Evolutionary conservation across 30 jellyfish, hydroid and myxozoan genomes (phyloP), one percentile per base, ranked within the genome.

Genomic region (Turritopsis rubra): DNA sequence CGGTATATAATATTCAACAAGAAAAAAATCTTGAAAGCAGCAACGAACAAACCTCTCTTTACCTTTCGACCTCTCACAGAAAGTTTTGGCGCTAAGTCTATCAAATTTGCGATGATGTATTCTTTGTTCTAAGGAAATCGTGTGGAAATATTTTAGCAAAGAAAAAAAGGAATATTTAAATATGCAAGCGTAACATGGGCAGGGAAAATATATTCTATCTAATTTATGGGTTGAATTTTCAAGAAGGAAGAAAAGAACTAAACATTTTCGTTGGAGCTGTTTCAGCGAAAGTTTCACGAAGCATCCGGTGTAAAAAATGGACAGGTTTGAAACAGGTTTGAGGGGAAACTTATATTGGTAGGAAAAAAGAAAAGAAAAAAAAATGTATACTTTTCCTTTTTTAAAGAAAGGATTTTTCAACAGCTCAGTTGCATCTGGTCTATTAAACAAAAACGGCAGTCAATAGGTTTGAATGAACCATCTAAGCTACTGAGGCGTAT

Each of bases 361-460:
- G 60, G 60, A 41, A 41, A 3, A 41, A 41, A 41, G 13, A 41
- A 41, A 41, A 5, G 13, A 41, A 41, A 41, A 41, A 41, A 41
- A 41, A 13, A 41, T 3, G 7, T 74, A 18, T 7, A 85, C 92
- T 72, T 92, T 92, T 8, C 96, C 96, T 65, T 88, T 87, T 28
- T 92, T 92, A 89, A 92, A 92, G 83, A 87, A 92, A 7, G 86
- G 75, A 75, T 88, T 92, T 81, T 92, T 92, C 79, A 92, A 83
- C 74, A 92, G 72, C 80, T 92, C 98, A 70, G 92, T 85, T 21
- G 98, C 98, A 92, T 82, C 90, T 16, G 98, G 98, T 13, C 98
- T 75, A 28, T 1, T 29, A 83, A 1, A 72, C 21, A 52, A 21
- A 17, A 79, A 79, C 28, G 54, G 8, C 80, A 29, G 31, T 25